Evolutionary conservation across 2,888 invertebrate genomes (phyloP), one percentile per base, ranked within the genome.

Genomic region (Norana najaformis): DNA sequence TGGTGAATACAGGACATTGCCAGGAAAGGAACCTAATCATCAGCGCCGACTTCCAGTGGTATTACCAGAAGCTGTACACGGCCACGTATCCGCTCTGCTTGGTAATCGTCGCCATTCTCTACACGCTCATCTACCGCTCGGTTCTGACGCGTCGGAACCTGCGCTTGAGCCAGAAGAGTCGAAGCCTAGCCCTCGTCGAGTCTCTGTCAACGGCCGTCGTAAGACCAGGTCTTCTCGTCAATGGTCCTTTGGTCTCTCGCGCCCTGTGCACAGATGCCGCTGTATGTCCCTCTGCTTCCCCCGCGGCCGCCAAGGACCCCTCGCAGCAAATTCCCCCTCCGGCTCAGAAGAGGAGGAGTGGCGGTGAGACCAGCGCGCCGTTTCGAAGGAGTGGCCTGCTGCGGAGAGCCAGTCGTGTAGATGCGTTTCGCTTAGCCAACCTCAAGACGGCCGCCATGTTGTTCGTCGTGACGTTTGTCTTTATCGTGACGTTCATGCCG

Each of bases 401-500:
- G 85, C 35, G 85, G 85, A 35, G 85, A 16, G 85, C 85, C 85
- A 37, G 82, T 91, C 90, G 89, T 69, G 90, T 90, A 18, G 93
- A 93, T 83, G 88, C 91, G 11, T 91, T 91, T 83, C 90, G 91
- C 53, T 90, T 93, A 88, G 93, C 93, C 39, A 94, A 94, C 91
- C 93, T 94, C 39, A 94, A 94, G 90, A 94, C 94, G 16, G 94
- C 94, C 13, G 93, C 93, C 38, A 94, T 94, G 94, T 91, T 94
- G 91, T 94, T 94, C 92, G 94, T 94, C 13, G 94, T 94, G 0
- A 94, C 94, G 0, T 91, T 94, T 14, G 94, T 94, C 83, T 94
- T 94, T 90, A 92, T 94, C 39, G 92, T 94, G 34, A 94, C 94
- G 11, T 94, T 94, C 91, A 91, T 94, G 41, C 94, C 94, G 0